These are phyloP conservation scores for Drosophila saltans DNA, from an alignment of 1,140 invertebrate genomes.

Conservation along the genomic window DNA sequence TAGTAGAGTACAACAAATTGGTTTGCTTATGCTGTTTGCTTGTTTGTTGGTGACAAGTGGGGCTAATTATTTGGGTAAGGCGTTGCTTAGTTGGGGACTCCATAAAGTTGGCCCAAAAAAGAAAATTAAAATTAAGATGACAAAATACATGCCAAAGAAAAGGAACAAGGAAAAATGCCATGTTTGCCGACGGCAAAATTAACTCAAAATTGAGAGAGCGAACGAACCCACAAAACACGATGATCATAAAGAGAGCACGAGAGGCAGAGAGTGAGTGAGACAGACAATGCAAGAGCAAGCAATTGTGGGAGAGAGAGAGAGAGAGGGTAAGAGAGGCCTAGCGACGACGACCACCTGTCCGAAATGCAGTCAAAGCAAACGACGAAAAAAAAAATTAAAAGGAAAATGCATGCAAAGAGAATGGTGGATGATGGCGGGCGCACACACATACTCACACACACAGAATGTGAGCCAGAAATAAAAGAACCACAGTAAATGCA, in stretches of 20 bases:
- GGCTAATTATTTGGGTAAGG: not conserved
- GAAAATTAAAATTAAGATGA: not conserved
- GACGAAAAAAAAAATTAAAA: conserved; percentile 1
- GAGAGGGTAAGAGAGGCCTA: not conserved
- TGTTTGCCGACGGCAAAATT: not conserved
- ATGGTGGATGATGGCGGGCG: conserved; percentile 4
- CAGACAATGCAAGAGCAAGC: not conserved
- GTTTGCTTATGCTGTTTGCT: not conserved
- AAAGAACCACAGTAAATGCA: not conserved
- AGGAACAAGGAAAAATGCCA: not conserved
- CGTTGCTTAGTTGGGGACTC: not conserved
- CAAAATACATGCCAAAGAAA: not conserved
- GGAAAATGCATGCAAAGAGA: conserved; percentile 9
- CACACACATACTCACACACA: not conserved
- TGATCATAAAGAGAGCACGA: not conserved
- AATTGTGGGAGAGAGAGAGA: not conserved
- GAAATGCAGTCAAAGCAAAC: conserved; percentile 7
- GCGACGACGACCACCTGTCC: conserved; percentile 10
- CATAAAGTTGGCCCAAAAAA: not conserved
- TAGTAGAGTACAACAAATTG: not conserved
- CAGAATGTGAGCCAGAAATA: not conserved
- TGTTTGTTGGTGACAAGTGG: conserved; percentile 2
- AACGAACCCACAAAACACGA: not conserved
- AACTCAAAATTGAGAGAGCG: not conserved
- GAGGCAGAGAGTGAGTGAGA: not conserved